phyloP scores from a whole-genome alignment of 2,888 invertebrate species.

The Drosophila pegasa region DNA sequence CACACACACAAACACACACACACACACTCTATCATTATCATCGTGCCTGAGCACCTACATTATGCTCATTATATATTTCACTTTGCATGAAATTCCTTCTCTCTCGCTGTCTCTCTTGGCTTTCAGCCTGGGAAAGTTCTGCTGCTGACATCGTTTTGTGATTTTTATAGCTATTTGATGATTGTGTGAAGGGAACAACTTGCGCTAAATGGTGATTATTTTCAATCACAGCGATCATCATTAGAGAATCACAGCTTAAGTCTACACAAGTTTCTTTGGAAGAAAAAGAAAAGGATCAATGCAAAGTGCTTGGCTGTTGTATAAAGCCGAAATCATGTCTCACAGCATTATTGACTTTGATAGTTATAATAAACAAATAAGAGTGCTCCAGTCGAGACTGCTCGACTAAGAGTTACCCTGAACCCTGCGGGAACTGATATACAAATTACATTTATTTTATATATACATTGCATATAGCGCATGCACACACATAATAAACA shows the following conservation, averaged over 20 bases:
- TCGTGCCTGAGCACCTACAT: constrained; percentile 69
- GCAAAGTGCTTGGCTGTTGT: neutral
- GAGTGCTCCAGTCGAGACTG: too few species aligned
- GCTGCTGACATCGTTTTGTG: constrained; percentile 52
- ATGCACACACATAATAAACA: too few species aligned
- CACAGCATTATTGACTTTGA: too few species aligned
- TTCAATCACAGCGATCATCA: constrained; percentile 13
- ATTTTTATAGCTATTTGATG: constrained; percentile 37
- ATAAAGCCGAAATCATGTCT: too few species aligned
- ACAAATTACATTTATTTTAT: too few species aligned
- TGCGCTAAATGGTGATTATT: constrained; percentile 13
- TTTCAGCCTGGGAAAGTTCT: constrained; percentile 64
- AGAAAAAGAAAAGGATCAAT: neutral
- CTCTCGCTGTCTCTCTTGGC: neutral
- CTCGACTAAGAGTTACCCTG: too few species aligned
- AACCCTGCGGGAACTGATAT: too few species aligned
- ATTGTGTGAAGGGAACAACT: constrained; percentile 16
- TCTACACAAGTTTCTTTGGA: neutral
- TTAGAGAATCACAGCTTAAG: neutral
- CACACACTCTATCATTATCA: constrained; percentile 62
- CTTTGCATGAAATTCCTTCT: constrained; percentile 45
- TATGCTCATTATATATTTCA: constrained; percentile 77
- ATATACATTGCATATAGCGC: too few species aligned
- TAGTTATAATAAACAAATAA: too few species aligned
- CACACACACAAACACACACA: constrained; percentile 14